Base-by-base conservation (phyloP, 64 coral and sea anemone genomes). In the Hydrozoanthus tunicans region DNA sequence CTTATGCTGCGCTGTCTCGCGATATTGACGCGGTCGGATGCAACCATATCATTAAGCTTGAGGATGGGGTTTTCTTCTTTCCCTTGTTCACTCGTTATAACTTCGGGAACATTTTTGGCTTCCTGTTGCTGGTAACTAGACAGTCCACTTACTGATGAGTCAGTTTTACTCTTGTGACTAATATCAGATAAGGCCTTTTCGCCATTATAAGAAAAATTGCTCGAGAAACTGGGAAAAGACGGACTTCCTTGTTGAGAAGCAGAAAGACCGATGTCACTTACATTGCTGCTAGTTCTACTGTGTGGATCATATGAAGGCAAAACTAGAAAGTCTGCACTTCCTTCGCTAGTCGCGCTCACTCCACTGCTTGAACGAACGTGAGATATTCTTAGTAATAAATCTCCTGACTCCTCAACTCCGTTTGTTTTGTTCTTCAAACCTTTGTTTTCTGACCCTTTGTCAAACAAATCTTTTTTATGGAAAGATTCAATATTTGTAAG, bases 1-100 rank as follows among this genome's bases (percentile, higher is more conserved):
- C 92, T 96, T 3, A 91, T 89, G 24, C 95, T 96, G 32, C 95
- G 63, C 54, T 91, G 92, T 9, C 95, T 66, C 4, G 68, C 62
- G 12, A 88, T 59, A 70, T 59, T 58, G 5, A 6, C 77, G 56
- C 9, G 86, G 62, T 78, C 72, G 25, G 32, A 61, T 9, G 52
- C 53, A 57, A 7, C 62, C 56, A 2, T 17, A 15, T 25, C 84
- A 12, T 3, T 88, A 9, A 43, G 11, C 0, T 12, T 65, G 27
- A 9, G 51, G 25, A 27, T 66, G 6, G 61, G 52, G 20, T 63
- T 64, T 15, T 65, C 61, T 81, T 7, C 7, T 62, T 76, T 81
- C 10, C 43, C 79, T 27, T 81, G 79, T 63, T 53, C 23, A 67
- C 6, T 8, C 5, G 93, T 73, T 17, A 95, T n/a, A 56, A 92